Evolutionary conservation across 2,113 vertebrate species (phyloP), one percentile per base, ranked within the genome.

Genomic region (Anguilla japonica): DNA sequence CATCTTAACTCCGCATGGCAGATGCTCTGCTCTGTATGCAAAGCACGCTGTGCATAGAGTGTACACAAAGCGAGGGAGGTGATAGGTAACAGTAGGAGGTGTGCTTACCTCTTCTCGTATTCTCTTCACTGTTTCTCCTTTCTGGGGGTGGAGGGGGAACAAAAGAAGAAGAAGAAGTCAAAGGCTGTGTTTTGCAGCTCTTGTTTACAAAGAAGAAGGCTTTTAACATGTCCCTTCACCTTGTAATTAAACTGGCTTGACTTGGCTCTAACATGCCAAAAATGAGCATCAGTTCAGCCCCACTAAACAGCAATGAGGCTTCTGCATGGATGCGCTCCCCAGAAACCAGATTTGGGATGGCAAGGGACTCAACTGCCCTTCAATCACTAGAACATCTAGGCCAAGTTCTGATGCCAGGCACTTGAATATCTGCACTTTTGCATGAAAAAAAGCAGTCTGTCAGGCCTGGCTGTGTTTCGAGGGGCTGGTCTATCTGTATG

Each of bases 51-150:
- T 34, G 34, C 34, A 34, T 34, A 34, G 7, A 15, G 83, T 39
- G 71, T 34, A 34, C 71, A 34, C 22, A 75, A 9, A 34, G 71
- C 71, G 8, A 9, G 9, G 71, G n/a, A 26, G n/a, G 71, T 26
- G 26, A 71, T 71, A 71, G 6, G 20, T 71, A 82, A 83, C 9
- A n/a, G 0, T 13, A 4, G 34, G 8, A 41, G 41, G n/a, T 2
- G 5, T 82, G 82, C 96, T 96, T 95, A 98, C 98, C 97, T 98
- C 97, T 88, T 98, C 97, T 92, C 98, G 95, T 95, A 98, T 98
- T 93, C 96, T 96, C 92, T 98, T 98, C 85, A 98, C 97, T 0
- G 97, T 98, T 92, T 98, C 97, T 90, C 97, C 97, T 96, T 98
- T 98, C 97, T 98, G 96, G 46, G 0, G 89, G 92, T 86, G 86